These are phyloP conservation scores for Orthosia gothica DNA, from an alignment of 2,888 invertebrate species.

Conservation along the genomic window DNA sequence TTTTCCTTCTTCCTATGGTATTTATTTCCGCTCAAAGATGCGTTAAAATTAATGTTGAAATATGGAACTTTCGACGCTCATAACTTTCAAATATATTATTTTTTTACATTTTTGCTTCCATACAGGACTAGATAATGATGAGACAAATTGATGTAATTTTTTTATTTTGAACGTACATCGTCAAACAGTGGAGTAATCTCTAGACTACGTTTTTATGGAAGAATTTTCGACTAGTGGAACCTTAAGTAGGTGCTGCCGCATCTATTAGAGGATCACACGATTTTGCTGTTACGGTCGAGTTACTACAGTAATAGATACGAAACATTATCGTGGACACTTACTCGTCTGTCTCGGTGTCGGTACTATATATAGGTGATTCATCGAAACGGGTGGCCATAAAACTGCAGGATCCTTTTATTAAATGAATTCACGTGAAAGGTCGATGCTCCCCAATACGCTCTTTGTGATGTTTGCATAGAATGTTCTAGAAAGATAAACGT, in stretches of 20 bases:
- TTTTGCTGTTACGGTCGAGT: conserved; percentile 10
- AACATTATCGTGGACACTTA: conserved; percentile 31
- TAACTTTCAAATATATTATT: too few relatives aligned
- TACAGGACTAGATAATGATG: too few relatives aligned
- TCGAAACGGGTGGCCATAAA: conserved; percentile 67
- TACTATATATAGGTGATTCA: conserved; percentile 52
- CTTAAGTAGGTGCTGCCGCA: conserved; percentile 25
- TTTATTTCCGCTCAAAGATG: too few relatives aligned
- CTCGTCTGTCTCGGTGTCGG: background rate
- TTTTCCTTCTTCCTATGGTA: too few relatives aligned
- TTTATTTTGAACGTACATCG: too few relatives aligned
- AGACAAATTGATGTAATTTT: too few relatives aligned
- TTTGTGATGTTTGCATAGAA: conserved; percentile 66
- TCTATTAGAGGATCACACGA: conserved; percentile 28
- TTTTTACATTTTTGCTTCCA: too few relatives aligned
- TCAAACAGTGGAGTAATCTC: too few relatives aligned
- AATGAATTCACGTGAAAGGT: conserved; percentile 73
- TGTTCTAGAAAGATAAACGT: conserved; percentile 55
- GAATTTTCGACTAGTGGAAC: too few relatives aligned
- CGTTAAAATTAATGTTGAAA: too few relatives aligned
- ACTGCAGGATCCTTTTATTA: conserved; percentile 78
- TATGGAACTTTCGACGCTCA: too few relatives aligned
- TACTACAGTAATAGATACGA: conserved; percentile 15
- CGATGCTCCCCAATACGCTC: conserved; percentile 73
- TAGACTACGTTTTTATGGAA: too few relatives aligned